These are phyloP conservation scores for Rhynchomys soricoides DNA, from an alignment of 2,113 vertebrate genomes.

Conservation along the genomic window DNA sequence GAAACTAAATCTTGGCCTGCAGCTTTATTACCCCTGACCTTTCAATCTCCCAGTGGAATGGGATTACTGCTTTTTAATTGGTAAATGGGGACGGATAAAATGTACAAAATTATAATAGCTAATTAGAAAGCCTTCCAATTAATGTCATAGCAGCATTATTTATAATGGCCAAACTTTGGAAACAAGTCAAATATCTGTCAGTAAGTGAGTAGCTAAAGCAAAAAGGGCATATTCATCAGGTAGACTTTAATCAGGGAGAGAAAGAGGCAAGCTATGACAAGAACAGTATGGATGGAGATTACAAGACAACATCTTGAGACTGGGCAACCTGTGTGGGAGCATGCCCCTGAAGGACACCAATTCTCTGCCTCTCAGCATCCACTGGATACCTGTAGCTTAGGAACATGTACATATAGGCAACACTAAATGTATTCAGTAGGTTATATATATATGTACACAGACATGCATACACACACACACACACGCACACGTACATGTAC, in stretches of 20 bases:
- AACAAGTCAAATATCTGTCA: neutral
- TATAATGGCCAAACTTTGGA: neutral
- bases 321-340: neutral
- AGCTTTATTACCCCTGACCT: neutral
- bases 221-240: neutral
- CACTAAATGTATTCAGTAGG: neutral
- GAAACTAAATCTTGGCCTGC: neutral
- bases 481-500: too few species aligned
- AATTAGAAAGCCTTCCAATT: neutral
- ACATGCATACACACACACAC: neutral
- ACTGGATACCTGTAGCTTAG: neutral
- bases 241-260: neutral
- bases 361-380: neutral
- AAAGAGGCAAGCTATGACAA: neutral
- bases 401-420: neutral
- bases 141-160: neutral
- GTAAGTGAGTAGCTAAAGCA: neutral
- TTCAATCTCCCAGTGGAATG: neutral
- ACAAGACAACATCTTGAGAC: neutral
- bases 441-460: neutral
- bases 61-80: constrained; percentile 22
- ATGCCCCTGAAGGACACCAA: neutral
- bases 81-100: neutral
- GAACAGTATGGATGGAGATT: neutral
- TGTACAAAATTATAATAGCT: neutral